phyloP scores from a whole-genome alignment of 1,140 invertebrate species.

The Portunus trituberculatus region DNA sequence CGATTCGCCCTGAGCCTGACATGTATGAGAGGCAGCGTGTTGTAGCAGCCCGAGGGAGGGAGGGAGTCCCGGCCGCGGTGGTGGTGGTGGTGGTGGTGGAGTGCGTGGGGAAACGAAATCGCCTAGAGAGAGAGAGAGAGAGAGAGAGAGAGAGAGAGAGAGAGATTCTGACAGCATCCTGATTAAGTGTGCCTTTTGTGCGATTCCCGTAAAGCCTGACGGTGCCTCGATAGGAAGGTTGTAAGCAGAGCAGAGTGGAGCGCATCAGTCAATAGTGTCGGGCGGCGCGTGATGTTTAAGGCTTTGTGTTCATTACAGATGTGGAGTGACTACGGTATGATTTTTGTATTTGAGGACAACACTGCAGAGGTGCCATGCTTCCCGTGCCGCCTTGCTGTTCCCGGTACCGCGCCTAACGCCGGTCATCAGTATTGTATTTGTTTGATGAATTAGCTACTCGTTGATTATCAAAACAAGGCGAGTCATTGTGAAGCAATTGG shows the following conservation, averaged over 20 bases:
- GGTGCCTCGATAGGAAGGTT: slow-evolving; percentile 3
- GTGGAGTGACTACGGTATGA: not conserved
- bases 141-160: slow-evolving; percentile 20
- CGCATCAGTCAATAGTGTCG: slow-evolving; percentile 2
- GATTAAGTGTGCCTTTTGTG: not conserved
- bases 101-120: not conserved
- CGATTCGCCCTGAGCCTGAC: not conserved
- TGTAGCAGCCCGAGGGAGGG: not conserved
- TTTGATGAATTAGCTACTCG: not conserved
- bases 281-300: not conserved
- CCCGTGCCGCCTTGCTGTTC: not conserved
- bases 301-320: not conserved
- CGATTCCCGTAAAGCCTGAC: not conserved
- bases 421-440: not conserved
- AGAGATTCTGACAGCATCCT: not conserved
- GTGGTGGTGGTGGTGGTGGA: not conserved
- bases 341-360: not conserved
- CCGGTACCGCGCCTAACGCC: not conserved
- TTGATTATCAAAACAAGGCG: not conserved
- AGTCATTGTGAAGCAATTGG: not conserved
- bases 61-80: not conserved
- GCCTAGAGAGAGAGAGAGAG: not conserved
- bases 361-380: not conserved
- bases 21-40: not conserved
- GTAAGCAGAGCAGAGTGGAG: not conserved